phyloP scores from a whole-genome alignment of 2,888 invertebrate species.

The Ormyrus labotus region DNA sequence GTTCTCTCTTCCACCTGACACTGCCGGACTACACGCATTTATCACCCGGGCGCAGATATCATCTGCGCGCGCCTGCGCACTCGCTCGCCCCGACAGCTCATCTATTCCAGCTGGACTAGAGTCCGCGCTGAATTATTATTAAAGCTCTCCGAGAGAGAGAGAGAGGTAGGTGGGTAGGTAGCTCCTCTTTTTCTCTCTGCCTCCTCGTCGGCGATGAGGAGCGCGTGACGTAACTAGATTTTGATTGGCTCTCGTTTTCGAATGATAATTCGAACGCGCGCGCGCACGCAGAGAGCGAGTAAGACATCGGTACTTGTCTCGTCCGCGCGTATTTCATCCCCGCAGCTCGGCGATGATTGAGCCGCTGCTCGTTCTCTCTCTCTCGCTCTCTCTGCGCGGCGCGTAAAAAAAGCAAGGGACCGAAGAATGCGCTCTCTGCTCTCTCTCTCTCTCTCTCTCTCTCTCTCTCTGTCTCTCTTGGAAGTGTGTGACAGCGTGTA shows the following conservation, averaged over 20 bases:
- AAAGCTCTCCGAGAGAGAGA: constrained; percentile 13
- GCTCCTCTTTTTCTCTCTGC: too few species aligned
- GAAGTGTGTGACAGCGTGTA: constrained; percentile 73
- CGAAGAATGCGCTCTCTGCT: constrained; percentile 9
- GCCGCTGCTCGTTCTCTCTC: background rate
- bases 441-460: constrained; percentile 3
- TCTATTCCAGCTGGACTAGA: constrained; percentile 39
- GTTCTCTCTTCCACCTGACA: constrained; percentile 46
- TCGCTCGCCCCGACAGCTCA: constrained; percentile 42
- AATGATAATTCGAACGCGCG: constrained; percentile 17
- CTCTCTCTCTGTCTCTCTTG: constrained; percentile 30
- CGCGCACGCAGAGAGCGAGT: constrained; percentile 14
- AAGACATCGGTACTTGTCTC: constrained; percentile 28
- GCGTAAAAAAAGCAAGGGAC: background rate
- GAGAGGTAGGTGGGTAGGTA: too few species aligned
- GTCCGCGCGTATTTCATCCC: constrained; percentile 22
- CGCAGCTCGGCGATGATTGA: constrained; percentile 30
- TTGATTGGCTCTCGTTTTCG: background rate
- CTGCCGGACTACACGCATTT: constrained; percentile 67
- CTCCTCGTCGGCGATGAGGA: background rate
- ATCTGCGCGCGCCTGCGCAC: constrained; percentile 66
- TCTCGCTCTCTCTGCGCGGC: too few species aligned
- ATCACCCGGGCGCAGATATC: constrained; percentile 74
- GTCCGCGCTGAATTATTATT: constrained; percentile 37
- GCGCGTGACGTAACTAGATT: background rate